These are phyloP conservation scores for Mythimna loreyi DNA, from an alignment of 2,888 invertebrate genomes.

Conservation along the genomic window DNA sequence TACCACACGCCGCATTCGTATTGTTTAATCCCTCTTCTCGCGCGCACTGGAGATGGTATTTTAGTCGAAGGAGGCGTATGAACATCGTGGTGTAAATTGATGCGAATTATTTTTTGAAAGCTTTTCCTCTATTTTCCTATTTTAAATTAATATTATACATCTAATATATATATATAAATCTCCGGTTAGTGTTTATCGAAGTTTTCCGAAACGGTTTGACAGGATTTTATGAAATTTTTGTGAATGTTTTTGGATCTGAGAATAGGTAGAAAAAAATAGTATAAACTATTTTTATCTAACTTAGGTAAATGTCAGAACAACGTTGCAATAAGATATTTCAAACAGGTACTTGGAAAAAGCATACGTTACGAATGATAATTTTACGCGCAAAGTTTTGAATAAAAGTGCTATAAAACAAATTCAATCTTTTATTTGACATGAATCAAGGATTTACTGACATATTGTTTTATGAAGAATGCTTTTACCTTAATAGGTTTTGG, in stretches of 20 bases:
- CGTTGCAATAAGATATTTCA: background rate
- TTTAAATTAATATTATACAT: too few relatives aligned
- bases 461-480: too few relatives aligned
- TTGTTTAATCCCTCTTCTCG: conserved; percentile 42
- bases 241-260: too few relatives aligned
- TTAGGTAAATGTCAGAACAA: too few relatives aligned
- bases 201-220: too few relatives aligned
- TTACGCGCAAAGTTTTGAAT: conserved; percentile 5
- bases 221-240: too few relatives aligned
- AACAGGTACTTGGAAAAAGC: background rate
- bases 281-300: too few relatives aligned
- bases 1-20: conserved; percentile 50
- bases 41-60: conserved; percentile 52
- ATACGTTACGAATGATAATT: background rate
- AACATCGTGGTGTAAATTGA: conserved; percentile 30
- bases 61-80: conserved; percentile 41
- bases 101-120: background rate
- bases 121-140: background rate
- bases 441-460: background rate
- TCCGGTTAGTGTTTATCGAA: too few relatives aligned
- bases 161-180: too few relatives aligned
- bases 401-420: background rate
- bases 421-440: conserved; percentile 18
- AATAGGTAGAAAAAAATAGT: too few relatives aligned
- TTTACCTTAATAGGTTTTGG: too few relatives aligned